Evolutionary conservation across 2,888 invertebrate species (phyloP).

Genomic region (Cyrtodaria siliqua): DNA sequence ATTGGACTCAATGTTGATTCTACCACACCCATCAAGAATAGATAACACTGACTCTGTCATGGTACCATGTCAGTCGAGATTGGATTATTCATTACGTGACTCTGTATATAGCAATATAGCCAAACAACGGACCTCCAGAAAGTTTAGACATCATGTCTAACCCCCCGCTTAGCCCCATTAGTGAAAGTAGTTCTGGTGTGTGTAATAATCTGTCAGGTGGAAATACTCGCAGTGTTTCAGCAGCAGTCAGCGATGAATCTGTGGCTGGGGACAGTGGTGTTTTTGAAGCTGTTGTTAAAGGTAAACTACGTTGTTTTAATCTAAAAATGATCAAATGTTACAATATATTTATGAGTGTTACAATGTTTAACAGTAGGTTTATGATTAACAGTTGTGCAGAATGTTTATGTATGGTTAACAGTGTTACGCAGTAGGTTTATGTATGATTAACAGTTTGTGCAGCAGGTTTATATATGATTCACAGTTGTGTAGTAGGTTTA

Average conservation of each 20-base stretch:
- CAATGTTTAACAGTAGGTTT: no score
- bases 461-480: no score
- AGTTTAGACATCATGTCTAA: conserved; percentile 62
- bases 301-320: no score
- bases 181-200: conserved; percentile 85
- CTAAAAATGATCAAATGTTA: no score
- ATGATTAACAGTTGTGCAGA: no score
- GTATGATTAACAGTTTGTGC: no score
- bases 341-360: no score
- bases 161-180: conserved; percentile 84
- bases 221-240: conserved; percentile 90
- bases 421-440: no score
- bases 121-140: conserved; percentile 30
- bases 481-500: no score
- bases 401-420: no score
- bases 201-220: conserved; percentile 84
- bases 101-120: background rate
- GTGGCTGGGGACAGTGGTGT: conserved; percentile 92
- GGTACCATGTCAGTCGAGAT: background rate
- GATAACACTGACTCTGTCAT: background rate
- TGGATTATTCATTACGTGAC: background rate
- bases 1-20: no score
- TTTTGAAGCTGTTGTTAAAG: conserved; percentile 86
- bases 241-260: conserved; percentile 98
- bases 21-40: no score